These are phyloP conservation scores for Hipparchia sbordonii DNA, from an alignment of 2,888 invertebrate species.

Conservation along the genomic window DNA sequence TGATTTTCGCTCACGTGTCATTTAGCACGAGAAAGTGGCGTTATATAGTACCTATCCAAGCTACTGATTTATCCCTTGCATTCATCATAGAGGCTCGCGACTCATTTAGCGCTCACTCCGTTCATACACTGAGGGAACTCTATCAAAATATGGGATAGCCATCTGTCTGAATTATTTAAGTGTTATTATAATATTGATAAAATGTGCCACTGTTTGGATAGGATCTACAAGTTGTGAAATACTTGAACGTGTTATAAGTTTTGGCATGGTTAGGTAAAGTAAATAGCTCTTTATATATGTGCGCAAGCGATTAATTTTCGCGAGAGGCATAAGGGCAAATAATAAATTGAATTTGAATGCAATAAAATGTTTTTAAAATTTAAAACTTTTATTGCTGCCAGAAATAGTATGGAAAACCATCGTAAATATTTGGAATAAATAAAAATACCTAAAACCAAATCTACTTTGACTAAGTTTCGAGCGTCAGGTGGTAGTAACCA, in stretches of 20 bases:
- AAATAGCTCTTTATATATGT: no score
- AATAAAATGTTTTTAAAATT: no score
- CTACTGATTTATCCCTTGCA: conserved; percentile 52
- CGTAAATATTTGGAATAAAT: no score
- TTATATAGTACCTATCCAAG: conserved; percentile 59
- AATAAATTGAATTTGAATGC: no score
- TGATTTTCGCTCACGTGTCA: conserved; percentile 58
- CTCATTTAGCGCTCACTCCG: conserved; percentile 62
- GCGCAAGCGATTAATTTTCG: no score
- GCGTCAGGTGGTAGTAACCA: no score
- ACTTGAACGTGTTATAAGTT: background rate
- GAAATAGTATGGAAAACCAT: no score
- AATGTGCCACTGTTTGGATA: conserved; percentile 9
- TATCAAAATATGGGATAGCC: conserved; percentile 47
- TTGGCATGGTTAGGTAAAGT: background rate
- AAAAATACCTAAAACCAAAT: no score
- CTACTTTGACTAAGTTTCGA: no score
- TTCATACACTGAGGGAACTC: conserved; percentile 52
- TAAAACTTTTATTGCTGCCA: no score
- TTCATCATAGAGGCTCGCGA: conserved; percentile 64
- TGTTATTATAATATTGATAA: conserved; percentile 25
- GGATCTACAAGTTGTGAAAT: conserved; percentile 6
- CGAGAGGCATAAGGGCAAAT: no score
- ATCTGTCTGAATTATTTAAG: conserved; percentile 41
- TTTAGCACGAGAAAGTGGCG: conserved; percentile 67